Conservation (phyloP, 2,797 vertebrate species). For the Furcifer pardalis region DNA sequence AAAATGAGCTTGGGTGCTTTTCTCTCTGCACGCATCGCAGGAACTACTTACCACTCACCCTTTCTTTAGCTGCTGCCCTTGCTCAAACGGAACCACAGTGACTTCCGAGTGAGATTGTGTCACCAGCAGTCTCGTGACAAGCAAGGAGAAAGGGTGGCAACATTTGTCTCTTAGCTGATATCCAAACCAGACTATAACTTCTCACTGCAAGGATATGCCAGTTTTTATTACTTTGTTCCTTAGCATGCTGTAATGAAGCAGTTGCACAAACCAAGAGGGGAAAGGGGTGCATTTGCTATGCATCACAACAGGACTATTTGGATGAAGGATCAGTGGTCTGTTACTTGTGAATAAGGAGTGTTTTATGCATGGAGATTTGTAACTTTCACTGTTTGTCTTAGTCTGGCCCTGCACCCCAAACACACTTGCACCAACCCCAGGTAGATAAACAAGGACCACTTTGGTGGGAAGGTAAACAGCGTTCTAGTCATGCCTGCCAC, state of each 20-base stretch:
- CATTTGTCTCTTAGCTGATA: not conserved
- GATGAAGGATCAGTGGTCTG: not conserved
- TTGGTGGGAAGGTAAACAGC: no score
- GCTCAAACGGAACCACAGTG: not conserved
- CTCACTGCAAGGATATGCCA: no score
- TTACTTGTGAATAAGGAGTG: not conserved
- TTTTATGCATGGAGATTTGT: not conserved
- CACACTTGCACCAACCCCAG: not conserved
- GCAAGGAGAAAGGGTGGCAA: not conserved
- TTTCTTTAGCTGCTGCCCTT: not conserved
- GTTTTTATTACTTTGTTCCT: no score
- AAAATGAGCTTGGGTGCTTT: not conserved
- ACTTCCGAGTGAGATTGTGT: not conserved
- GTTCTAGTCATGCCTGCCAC: no score
- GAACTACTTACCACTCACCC: not conserved
- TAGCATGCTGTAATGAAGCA: not conserved
- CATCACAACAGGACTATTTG: not conserved
- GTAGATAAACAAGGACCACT: not conserved
- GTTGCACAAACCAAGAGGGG: not conserved
- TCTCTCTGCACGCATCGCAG: not conserved
- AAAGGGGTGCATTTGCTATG: not conserved
- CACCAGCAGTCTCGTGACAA: not conserved
- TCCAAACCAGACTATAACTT: not conserved
- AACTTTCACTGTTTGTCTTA: not conserved
- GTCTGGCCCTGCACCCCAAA: not conserved